phyloP scores from a whole-genome alignment of 1,140 invertebrate species.

The silkworm (Bombyx mori) region DNA sequence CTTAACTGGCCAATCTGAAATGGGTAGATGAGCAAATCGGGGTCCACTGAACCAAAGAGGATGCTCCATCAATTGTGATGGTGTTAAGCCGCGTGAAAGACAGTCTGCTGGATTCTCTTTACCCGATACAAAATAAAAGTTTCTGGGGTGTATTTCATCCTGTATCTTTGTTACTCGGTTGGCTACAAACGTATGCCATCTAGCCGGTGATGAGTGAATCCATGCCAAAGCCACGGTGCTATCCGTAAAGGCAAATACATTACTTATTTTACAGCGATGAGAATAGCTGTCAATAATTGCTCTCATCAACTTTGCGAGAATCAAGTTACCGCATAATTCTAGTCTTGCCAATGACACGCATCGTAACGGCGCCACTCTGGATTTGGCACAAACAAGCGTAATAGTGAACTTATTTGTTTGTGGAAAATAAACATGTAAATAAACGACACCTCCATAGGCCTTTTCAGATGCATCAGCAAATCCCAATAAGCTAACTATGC shows the following conservation, averaged over 20 bases:
- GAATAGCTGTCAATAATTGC: conserved; percentile 17
- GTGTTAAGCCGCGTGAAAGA: conserved; percentile 9
- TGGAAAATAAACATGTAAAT: conserved; percentile 12
- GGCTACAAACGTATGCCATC: conserved; percentile 15
- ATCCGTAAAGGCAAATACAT: conserved; percentile 13
- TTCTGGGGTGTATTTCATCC: conserved; percentile 6
- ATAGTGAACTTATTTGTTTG: conserved; percentile 4
- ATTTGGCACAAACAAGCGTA: conserved; percentile 23
- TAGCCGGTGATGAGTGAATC: conserved; percentile 14
- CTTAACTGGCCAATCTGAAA: conserved; percentile 1
- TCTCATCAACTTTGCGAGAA: conserved; percentile 23
- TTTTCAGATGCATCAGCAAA: conserved; percentile 22
- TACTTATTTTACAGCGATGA: conserved; percentile 16
- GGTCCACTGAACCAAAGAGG: not conserved
- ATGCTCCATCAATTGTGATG: not conserved
- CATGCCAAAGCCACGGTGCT: conserved; percentile 15
- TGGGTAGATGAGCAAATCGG: not conserved
- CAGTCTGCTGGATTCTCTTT: conserved; percentile 16
- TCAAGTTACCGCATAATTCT: conserved; percentile 23
- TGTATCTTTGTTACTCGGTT: conserved; percentile 14
- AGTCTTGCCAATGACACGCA: conserved; percentile 20
- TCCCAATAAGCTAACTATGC: conserved; percentile 11
- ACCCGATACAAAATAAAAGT: conserved; percentile 12
- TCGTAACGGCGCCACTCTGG: conserved; percentile 19
- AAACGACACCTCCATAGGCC: conserved; percentile 17